Base-by-base conservation (phyloP, 1,140 invertebrate species). In the Lerema accius region DNA sequence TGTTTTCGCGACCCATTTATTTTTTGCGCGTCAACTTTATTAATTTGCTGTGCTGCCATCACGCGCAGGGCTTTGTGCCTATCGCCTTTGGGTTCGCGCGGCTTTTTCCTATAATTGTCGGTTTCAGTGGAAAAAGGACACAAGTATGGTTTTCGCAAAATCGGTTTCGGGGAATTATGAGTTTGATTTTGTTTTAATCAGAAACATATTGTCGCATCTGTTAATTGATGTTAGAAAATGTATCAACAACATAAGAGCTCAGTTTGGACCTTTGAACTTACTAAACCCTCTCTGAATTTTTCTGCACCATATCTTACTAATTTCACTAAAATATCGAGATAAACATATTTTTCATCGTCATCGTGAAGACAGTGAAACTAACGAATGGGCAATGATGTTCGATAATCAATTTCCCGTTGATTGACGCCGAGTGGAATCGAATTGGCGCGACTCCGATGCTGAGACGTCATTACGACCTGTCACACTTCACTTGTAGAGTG, bases 1-100 rank as follows among this genome's bases (percentile, higher is more conserved):
- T 84, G 81, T 84, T 80, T 84, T 77, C 70, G 61, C 71, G 75
- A 79, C 73, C 76, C 70, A 71, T 78, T 81, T 80, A 72, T 83
- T 86, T 86, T 86, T 86, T 84, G 82, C 78, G 73, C 73, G 68
- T 65, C 64, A 80, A 76, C 68, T 80, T 71, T 76, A 84, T 86
- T 86, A 86, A 86, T 85, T 84, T 79, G 69, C 64, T 69, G 28
- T 71, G 61, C 51, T 64, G 76, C 73, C 75, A 82, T 86, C 83
- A 78, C 65, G 66, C 70, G 67, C 83, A 84, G 80, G 45, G 55
- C 26, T 56, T 32, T 32, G 28, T 32, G 17, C 23, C 9, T 55
- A 55, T 55, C 39, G 51, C 17, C 23, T 55, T 23, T 6, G 49
- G 17, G 14, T 39, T 32, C 7, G 32, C 48, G 15, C 19, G 19